Evolutionary conservation across 2,888 invertebrate species (phyloP).

Genomic region (Eudasyphora cyanicolor): DNA sequence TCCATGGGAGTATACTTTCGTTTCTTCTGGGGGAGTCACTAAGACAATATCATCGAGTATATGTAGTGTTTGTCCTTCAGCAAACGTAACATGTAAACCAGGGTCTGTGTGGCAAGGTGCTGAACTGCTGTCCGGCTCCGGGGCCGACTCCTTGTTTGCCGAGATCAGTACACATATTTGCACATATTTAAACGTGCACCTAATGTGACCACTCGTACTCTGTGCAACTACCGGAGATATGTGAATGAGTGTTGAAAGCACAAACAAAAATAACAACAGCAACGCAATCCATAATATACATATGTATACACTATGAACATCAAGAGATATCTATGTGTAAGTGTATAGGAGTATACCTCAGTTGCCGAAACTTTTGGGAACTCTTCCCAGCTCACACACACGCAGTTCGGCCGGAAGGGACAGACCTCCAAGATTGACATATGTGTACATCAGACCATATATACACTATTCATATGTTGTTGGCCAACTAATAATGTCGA

Average conservation of each 20-base stretch:
- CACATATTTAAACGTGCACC: conserved; percentile 54
- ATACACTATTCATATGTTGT: conserved; percentile 35
- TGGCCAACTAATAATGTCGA: conserved; percentile 46
- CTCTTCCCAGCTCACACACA: not conserved
- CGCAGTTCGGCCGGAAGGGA: not conserved
- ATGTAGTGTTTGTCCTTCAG: conserved; percentile 11
- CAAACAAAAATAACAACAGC: not conserved
- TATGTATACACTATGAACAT: not conserved
- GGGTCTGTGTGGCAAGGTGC: conserved; percentile 33
- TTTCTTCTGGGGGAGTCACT: not conserved
- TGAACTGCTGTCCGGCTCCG: conserved; percentile 11
- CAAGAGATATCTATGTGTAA: not conserved
- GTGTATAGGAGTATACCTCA: not conserved
- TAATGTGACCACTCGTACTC: conserved; percentile 43
- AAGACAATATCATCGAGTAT: conserved; percentile 23
- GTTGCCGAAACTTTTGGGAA: not conserved
- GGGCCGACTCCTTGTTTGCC: not conserved
- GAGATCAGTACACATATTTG: conserved; percentile 41
- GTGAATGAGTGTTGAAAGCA: not conserved
- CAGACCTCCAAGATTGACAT: not conserved
- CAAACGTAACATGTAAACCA: not conserved
- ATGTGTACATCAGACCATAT: not conserved
- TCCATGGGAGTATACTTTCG: not conserved
- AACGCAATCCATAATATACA: conserved; percentile 2
- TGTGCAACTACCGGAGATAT: not conserved